Percentiles rank a stretch among this genome's conserved stretches.
These are phyloP conservation scores for Macaca mulatta DNA, from an alignment of 2,113 vertebrate genomes.

Conservation along the genomic window DNA sequence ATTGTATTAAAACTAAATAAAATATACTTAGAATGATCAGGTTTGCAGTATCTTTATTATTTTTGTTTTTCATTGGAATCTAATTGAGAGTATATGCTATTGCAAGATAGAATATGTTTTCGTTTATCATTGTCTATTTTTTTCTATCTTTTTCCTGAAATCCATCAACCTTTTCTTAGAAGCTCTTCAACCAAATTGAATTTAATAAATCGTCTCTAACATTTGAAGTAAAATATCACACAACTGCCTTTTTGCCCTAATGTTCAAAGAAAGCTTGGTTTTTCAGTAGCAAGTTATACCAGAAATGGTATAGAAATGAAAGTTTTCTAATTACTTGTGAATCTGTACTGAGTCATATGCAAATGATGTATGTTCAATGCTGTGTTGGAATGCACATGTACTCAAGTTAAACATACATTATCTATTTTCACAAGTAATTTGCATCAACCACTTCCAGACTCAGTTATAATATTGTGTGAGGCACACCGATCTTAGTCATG, in stretches of 20 bases:
- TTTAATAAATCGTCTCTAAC: slow-evolving; percentile 41
- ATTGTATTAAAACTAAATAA: slow-evolving; percentile 2
- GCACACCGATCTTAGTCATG: background rate
- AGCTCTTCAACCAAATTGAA: slow-evolving; percentile 41
- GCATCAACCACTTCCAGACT: background rate
- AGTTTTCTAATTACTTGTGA: background rate
- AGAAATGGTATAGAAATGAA: background rate
- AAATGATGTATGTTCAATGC: background rate
- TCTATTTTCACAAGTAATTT: background rate
- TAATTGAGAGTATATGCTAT: slow-evolving; percentile 26
- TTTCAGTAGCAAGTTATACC: background rate
- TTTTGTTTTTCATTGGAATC: background rate
- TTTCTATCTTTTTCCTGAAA: slow-evolving; percentile 21
- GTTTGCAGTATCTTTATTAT: background rate
- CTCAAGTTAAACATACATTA: background rate
- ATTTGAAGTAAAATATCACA: slow-evolving; percentile 30
- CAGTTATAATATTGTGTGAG: background rate
- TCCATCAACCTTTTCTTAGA: slow-evolving; percentile 6
- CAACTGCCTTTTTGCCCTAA: background rate
- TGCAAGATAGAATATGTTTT: slow-evolving; percentile 18
- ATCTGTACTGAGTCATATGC: background rate
- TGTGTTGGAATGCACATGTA: background rate
- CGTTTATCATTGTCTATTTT: slow-evolving; percentile 54
- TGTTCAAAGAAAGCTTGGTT: background rate
- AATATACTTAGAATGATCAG: background rate